A percentile compares a stretch with the other conserved stretches of the same genome.
Evolutionary conservation across 2,797 vertebrate species (phyloP).

Genomic region (Malacoraja senta): DNA sequence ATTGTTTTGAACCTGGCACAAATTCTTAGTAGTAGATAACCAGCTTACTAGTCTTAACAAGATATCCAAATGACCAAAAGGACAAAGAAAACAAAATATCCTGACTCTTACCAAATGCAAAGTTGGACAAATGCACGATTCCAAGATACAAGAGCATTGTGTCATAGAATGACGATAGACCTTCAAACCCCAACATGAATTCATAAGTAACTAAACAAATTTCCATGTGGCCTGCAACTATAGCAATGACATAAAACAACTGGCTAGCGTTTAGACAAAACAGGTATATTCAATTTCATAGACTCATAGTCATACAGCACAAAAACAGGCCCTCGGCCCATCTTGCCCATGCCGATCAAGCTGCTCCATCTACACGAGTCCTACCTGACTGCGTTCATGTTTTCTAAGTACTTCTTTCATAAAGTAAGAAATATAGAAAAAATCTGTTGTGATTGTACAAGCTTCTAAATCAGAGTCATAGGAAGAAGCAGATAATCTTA

Average conservation of each 20-base stretch:
- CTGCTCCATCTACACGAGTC: too few species aligned
- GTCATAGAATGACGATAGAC: neutral
- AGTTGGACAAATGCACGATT: too few species aligned
- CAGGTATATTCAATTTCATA: neutral
- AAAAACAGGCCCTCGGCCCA: too few species aligned
- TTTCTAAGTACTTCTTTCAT: neutral
- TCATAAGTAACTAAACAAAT: neutral
- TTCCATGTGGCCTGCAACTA: neutral
- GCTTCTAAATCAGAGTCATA: neutral
- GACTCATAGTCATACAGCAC: too few species aligned
- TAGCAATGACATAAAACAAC: neutral
- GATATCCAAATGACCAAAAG: neutral
- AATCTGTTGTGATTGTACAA: neutral
- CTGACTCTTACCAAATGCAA: neutral
- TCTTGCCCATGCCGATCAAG: too few species aligned
- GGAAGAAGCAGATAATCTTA: too few species aligned
- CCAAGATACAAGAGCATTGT: neutral
- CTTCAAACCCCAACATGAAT: neutral
- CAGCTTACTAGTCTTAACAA: neutral
- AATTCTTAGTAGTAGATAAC: neutral
- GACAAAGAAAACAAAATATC: neutral
- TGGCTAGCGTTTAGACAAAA: neutral
- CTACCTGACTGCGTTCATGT: neutral
- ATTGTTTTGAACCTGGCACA: neutral
- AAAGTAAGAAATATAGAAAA: neutral